Evolutionary conservation across 2,113 vertebrate species (phyloP).

Genomic region (Heterotis niloticus): DNA sequence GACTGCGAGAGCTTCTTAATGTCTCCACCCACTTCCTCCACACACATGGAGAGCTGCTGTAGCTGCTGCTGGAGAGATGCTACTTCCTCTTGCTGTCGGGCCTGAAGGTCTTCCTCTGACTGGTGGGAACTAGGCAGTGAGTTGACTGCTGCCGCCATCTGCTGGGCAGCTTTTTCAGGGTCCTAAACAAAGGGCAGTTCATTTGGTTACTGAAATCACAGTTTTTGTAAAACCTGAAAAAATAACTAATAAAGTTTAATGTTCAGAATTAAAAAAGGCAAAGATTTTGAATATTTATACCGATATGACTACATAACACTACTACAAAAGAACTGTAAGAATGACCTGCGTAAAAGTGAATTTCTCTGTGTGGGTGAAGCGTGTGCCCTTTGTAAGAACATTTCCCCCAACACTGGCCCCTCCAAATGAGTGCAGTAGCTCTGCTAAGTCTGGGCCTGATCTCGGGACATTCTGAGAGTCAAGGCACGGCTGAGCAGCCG

Average conservation of each 20-base stretch:
- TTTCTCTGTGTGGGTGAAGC: slow-evolving; percentile 82
- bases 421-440: slow-evolving; percentile 70
- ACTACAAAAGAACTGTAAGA: background rate
- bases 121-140: slow-evolving; percentile 45
- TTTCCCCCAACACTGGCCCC: slow-evolving; percentile 44
- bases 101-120: slow-evolving; percentile 63
- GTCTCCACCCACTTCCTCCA: slow-evolving; percentile 63
- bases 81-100: slow-evolving; percentile 69
- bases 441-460: slow-evolving; percentile 64
- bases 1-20: slow-evolving; percentile 66
- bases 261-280: background rate
- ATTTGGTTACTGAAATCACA: background rate
- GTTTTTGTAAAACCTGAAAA: background rate
- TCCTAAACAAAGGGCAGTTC: slow-evolving; percentile 45
- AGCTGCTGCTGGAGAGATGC: slow-evolving; percentile 61
- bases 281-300: background rate
- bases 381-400: slow-evolving; percentile 72
- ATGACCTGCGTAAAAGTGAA: slow-evolving; percentile 77
- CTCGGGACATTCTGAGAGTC: slow-evolving; percentile 42
- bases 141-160: slow-evolving; percentile 52
- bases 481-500: slow-evolving; percentile 44
- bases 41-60: slow-evolving; percentile 60
- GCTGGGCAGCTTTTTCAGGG: slow-evolving; percentile 53
- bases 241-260: no score
- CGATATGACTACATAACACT: background rate